Evolutionary conservation across 2,113 vertebrate genomes (phyloP).

Genomic region (Cynoglossus semilaevis): DNA sequence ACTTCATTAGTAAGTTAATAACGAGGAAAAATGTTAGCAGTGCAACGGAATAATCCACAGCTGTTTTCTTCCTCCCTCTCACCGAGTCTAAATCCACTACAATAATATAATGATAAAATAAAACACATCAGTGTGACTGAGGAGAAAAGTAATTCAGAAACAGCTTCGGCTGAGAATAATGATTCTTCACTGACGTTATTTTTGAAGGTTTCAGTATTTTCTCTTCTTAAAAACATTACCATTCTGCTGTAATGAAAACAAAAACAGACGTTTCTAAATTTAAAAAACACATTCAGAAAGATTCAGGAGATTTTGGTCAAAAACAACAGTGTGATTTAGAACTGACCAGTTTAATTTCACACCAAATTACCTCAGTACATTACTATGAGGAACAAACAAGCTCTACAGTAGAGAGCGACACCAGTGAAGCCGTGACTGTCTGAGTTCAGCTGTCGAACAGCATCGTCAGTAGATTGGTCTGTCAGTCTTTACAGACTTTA

Average conservation of each 20-base stretch:
- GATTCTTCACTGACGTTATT: too few relatives aligned
- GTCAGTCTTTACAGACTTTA: background rate
- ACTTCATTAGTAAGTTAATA: too few relatives aligned
- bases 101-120: too few relatives aligned
- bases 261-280: background rate
- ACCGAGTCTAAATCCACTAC: background rate
- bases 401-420: background rate
- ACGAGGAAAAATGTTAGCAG: background rate
- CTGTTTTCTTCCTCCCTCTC: background rate
- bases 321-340: background rate
- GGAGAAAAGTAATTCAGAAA: too few relatives aligned
- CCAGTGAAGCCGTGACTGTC: too few relatives aligned
- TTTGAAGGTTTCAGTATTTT: too few relatives aligned
- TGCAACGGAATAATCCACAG: conserved; percentile 4
- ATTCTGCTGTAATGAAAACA: background rate
- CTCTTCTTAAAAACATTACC: background rate
- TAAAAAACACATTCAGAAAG: background rate
- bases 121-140: too few relatives aligned
- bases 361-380: too few relatives aligned
- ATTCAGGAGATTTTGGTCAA: too few relatives aligned
- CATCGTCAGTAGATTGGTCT: background rate
- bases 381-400: background rate
- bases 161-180: too few relatives aligned
- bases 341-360: too few relatives aligned
- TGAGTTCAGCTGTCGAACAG: background rate